phyloP scores from a whole-genome alignment of 2,888 invertebrate genomes.

The Pandemis cinnamomeana region DNA sequence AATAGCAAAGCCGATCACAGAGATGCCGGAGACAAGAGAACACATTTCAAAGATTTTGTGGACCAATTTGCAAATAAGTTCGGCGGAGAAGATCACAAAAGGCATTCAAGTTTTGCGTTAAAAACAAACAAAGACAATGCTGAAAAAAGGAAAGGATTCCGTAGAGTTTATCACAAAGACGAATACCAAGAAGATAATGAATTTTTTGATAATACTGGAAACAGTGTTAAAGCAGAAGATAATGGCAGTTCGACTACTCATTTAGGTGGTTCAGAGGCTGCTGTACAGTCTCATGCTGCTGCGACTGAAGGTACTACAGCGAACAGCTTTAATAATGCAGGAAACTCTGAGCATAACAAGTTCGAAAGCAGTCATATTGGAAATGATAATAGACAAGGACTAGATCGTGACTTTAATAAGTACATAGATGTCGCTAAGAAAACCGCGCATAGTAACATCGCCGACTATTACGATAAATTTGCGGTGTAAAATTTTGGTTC shows the following conservation, averaged over 20 bases:
- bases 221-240: slow-evolving; percentile 59
- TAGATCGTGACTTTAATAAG: slow-evolving; percentile 54
- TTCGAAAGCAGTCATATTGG: slow-evolving; percentile 55
- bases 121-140: slow-evolving; percentile 65
- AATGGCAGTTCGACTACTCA: slow-evolving; percentile 57
- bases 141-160: slow-evolving; percentile 71
- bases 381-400: slow-evolving; percentile 49
- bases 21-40: slow-evolving; percentile 53
- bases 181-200: slow-evolving; percentile 76
- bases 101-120: slow-evolving; percentile 56
- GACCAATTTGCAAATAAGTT: slow-evolving; percentile 72
- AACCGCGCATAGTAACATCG: slow-evolving; percentile 59
- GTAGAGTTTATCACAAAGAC: slow-evolving; percentile 73
- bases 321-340: slow-evolving; percentile 51
- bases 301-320: slow-evolving; percentile 55
- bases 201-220: slow-evolving; percentile 70
- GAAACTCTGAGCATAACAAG: slow-evolving; percentile 49
- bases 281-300: slow-evolving; percentile 58
- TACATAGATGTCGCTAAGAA: slow-evolving; percentile 63
- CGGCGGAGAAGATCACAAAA: slow-evolving; percentile 63
- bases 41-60: slow-evolving; percentile 65
- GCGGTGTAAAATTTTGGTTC: background rate
- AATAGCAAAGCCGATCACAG: slow-evolving; percentile 52
- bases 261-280: slow-evolving; percentile 61
- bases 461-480: slow-evolving; percentile 56